Evolutionary conservation across 2,797 vertebrate species (phyloP).

Genomic region (Mus minutoides): DNA sequence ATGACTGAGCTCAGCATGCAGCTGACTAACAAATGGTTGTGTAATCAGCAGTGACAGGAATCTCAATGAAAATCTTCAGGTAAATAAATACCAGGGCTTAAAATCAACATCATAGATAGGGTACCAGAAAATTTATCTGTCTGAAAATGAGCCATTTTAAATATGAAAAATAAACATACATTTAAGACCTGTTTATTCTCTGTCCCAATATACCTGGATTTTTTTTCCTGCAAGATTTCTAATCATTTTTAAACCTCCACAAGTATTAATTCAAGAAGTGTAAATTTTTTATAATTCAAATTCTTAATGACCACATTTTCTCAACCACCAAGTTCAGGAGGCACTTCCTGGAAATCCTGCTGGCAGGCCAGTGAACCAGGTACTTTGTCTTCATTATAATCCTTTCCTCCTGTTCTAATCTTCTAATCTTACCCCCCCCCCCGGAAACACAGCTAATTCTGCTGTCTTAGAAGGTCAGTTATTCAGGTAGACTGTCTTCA

Average conservation of each 20-base stretch:
- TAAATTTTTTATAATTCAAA: background rate
- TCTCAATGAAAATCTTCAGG: background rate
- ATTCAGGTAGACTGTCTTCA: background rate
- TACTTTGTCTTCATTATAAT: background rate
- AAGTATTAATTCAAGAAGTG: background rate
- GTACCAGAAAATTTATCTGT: background rate
- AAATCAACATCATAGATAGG: background rate
- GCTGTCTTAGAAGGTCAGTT: background rate
- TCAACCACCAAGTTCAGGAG: background rate
- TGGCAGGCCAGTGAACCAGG: too few species aligned
- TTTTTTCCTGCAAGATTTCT: background rate
- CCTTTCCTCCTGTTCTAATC: background rate
- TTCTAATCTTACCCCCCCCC: background rate
- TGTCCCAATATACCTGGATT: background rate
- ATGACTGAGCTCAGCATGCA: background rate
- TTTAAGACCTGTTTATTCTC: background rate
- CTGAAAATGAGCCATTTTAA: background rate
- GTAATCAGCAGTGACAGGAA: constrained; percentile 80
- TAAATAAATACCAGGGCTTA: background rate
- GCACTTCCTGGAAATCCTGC: background rate
- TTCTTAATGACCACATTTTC: background rate
- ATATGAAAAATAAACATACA: background rate
- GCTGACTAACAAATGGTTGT: constrained; percentile 91
- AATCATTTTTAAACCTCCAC: background rate
- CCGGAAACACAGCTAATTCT: background rate